Evolutionary conservation across 2,797 vertebrate species (phyloP).

Genomic region (Siniperca undulata): DNA sequence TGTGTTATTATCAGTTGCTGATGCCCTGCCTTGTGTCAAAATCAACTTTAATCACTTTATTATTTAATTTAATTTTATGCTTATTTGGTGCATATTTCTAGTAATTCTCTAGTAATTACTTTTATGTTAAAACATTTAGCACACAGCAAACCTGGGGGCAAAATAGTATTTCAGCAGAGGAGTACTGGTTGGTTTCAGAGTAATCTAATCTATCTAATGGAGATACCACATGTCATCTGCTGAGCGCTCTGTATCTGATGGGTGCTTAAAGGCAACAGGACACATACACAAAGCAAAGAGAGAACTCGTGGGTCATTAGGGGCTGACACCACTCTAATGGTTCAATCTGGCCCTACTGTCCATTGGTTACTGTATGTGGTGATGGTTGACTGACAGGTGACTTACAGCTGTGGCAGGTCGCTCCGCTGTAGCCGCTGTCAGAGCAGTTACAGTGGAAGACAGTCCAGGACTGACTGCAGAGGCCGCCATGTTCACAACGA

Average conservation of each 20-base stretch:
- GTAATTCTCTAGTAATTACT: not conserved
- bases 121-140: not conserved
- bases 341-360: not conserved
- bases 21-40: not conserved
- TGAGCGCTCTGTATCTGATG: not conserved
- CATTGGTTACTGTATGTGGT: not conserved
- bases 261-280: not conserved
- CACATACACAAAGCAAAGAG: not conserved
- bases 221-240: not conserved
- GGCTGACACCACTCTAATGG: not conserved
- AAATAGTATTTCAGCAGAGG: not conserved
- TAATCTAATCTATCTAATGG: not conserved
- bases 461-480: conserved; percentile 81
- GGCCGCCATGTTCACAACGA: conserved; percentile 78
- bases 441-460: conserved; percentile 82
- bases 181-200: not conserved
- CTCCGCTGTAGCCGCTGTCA: conserved; percentile 78
- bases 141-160: not conserved
- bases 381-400: conserved; percentile 35
- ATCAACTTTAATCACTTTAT: not conserved
- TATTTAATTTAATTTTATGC: not conserved
- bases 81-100: not conserved
- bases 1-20: not conserved
- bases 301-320: not conserved
- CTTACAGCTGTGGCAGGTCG: conserved; percentile 83